These are phyloP conservation scores for Acleris laterana DNA, from an alignment of 2,888 invertebrate species.

Conservation along the genomic window DNA sequence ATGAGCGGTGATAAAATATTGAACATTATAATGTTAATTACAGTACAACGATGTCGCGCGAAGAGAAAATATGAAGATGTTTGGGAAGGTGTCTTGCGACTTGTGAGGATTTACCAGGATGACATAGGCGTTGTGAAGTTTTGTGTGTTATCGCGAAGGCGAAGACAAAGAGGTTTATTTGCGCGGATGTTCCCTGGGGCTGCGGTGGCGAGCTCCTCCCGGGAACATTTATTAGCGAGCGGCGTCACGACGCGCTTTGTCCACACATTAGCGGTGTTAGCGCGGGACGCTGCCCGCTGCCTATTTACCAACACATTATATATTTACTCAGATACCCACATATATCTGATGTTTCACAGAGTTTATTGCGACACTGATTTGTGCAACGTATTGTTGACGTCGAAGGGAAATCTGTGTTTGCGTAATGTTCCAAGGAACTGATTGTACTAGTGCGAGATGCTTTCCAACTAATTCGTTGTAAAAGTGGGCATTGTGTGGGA, in stretches of 20 bases:
- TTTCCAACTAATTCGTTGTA: conserved; percentile 62
- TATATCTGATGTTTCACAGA: conserved; percentile 64
- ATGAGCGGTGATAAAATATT: conserved; percentile 77
- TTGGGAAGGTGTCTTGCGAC: conserved; percentile 40
- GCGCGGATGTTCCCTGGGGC: conserved; percentile 43
- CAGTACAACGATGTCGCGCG: conserved; percentile 57
- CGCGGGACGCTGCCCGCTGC: conserved; percentile 63
- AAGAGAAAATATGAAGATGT: conserved; percentile 59
- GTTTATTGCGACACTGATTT: conserved; percentile 71
- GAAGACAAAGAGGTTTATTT: conserved; percentile 45
- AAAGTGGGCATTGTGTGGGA: conserved; percentile 52
- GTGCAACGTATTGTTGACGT: conserved; percentile 72
- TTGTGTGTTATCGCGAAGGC: conserved; percentile 15
- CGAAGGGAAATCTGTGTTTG: conserved; percentile 76
- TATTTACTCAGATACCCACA: conserved; percentile 74
- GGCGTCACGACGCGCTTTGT: conserved; percentile 79
- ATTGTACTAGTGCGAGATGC: conserved; percentile 57
- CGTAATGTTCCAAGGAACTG: conserved; percentile 64
- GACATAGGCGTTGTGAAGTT: not conserved
- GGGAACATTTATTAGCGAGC: conserved; percentile 81
- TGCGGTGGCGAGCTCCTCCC: conserved; percentile 67
- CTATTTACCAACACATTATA: conserved; percentile 67
- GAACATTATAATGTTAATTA: conserved; percentile 74
- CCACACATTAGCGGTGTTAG: conserved; percentile 81
- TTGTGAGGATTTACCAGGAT: not conserved